Base-by-base conservation (phyloP, 2,797 vertebrate species). In the Premnoplex brunnescens region DNA sequence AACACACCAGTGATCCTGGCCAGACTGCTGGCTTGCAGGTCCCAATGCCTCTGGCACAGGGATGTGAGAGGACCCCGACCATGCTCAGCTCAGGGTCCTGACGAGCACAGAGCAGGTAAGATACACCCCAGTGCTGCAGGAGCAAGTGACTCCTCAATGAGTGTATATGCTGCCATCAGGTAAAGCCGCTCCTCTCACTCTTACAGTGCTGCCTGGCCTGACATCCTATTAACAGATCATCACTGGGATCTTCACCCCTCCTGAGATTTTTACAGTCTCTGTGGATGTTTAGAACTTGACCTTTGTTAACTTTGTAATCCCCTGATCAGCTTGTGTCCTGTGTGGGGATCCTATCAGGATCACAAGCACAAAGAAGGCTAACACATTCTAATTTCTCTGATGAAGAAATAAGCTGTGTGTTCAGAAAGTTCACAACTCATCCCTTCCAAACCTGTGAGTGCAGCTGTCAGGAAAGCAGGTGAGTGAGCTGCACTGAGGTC, bases 351-450 rank as follows among this genome's bases (percentile, higher is more conserved):
- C 59, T 7, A 8, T 10, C 37, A 15, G 0, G 2, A 52, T 30
- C 28, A 16, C 0, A 20, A 60, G 23, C 69, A 55, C 63, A 68
- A 55, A 4, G 17, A 52, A 89, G 71, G 41, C 32, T 24, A 68
- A 82, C 9, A n/a, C 4, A 12, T 71, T 67, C 46, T 48, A 43
- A 54, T 60, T 69, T 76, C 43, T 86, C 58, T 86, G 84, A 63
- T 18, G 22, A 58, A 62, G 84, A 60, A 72, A 63, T 30, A 37
- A 90, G 67, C 52, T 41, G 19, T 30, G 27, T 41, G 27, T 30
- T 62, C 28, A 77, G 17, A 75, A 85, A 86, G 58, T 64, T 88
- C 75, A 76, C 14, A 74, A 72, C 74, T 94, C 63, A 34, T 69
- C 66, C 28, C 37, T 59, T 60, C 37, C 26, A 88, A 62, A 58